Conservation (phyloP, 2,888 invertebrate genomes). For the Chouioia cunea region DNA sequence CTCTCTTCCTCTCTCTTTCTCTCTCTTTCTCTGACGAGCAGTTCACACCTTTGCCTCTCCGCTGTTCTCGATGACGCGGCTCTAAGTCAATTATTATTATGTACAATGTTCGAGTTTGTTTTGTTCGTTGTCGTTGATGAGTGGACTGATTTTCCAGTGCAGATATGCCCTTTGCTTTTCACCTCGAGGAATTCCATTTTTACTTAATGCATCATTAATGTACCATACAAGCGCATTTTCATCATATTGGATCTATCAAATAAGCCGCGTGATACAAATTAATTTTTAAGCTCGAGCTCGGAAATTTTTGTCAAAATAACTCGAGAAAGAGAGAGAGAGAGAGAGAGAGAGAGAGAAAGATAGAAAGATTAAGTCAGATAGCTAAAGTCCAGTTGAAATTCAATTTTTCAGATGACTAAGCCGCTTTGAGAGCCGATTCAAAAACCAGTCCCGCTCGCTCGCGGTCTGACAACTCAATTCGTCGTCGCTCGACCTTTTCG, state of each 20-base stretch:
- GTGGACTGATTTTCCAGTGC: conserved; percentile 42
- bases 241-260: too few relatives aligned
- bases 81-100: conserved; percentile 2
- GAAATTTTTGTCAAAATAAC: too few relatives aligned
- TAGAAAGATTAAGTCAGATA: conserved; percentile 13
- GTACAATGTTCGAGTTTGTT: conserved; percentile 3
- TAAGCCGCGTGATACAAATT: too few relatives aligned
- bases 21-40: conserved; percentile 9
- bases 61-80: conserved; percentile 12
- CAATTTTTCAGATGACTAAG: conserved; percentile 54
- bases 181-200: conserved; percentile 31
- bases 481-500: conserved; percentile 25
- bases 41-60: too few relatives aligned
- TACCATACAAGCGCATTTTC: too few relatives aligned
- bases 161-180: conserved; percentile 21
- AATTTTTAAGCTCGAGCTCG: too few relatives aligned
- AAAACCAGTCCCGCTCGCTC: conserved; percentile 8
- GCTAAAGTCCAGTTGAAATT: conserved; percentile 38
- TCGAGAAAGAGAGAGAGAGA: too few relatives aligned
- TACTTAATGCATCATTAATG: too few relatives aligned
- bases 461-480: conserved; percentile 47
- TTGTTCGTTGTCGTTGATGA: conserved; percentile 33
- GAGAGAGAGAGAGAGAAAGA: too few relatives aligned
- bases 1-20: conserved; percentile 44
- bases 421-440: conserved; percentile 40